Evolutionary conservation across 2,113 vertebrate species (phyloP), one percentile per base, ranked within the genome.

Genomic region (Aplodontia rufa): DNA sequence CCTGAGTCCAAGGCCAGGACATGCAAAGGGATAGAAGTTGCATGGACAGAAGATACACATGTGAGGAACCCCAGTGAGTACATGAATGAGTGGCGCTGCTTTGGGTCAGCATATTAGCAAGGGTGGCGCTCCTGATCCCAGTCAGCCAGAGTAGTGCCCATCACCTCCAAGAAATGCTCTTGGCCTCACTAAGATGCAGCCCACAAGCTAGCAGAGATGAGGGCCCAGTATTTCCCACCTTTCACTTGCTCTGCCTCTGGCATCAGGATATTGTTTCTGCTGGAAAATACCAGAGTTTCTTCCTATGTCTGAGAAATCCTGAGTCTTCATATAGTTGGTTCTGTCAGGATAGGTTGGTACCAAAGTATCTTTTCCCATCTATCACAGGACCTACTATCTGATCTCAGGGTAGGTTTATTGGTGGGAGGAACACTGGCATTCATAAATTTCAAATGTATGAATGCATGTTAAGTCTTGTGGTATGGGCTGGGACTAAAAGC

Each of bases 381-480:
- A 35, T 37, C 14, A 72, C 3, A 78, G 53, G 72, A 72, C 28
- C 13, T 30, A 42, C 24, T 53, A 16, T 92, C 37, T 3, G 55
- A 78, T 72, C 10, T 86, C 51, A 12, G 30, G 20, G 32, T 49
- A 93, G 14, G 12, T 69, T 72, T 51, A 92, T 49, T 55, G 62
- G 35, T 75, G 8, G 62, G 53, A 45, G 13, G 26, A 37, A 49
- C 75, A 72, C 24, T 78, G 68, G 32, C 22, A 62, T 93, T 92
- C 58, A 76, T 79, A 47, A 60, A 89, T 90, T 90, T 76, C 53
- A 94, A n/a, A n/a, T n/a, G n/a, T n/a, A n/a, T n/a, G n/a, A n/a
- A n/a, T n/a, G n/a, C 30, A 30, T 37, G 11, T 87, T 58, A 92
- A 69, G 71, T 64, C 60, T 75, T 74, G 8, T 64, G 42, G 35